A percentile compares a stretch with the other conserved stretches of the same genome.
Evolutionary conservation across 1,140 invertebrate genomes (phyloP).

Genomic region (Metopolophium dirhodum): DNA sequence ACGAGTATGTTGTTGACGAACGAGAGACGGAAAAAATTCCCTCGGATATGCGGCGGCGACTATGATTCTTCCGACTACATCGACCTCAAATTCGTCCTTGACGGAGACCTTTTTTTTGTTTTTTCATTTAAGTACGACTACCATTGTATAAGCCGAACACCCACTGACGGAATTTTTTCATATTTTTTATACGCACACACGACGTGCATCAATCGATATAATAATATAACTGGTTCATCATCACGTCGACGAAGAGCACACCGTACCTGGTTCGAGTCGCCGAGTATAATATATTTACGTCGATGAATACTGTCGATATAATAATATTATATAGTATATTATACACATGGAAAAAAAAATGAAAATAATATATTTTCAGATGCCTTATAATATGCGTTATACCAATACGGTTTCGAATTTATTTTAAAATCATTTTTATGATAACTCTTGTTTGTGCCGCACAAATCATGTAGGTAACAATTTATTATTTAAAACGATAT

Average conservation of each 20-base stretch:
- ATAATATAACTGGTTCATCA: slow-evolving; percentile 54
- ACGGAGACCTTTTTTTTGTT: slow-evolving; percentile 16
- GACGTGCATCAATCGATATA: slow-evolving; percentile 20
- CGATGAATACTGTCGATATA: neutral
- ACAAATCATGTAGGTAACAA: neutral
- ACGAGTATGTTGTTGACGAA: neutral
- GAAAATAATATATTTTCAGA: neutral
- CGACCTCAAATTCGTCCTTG: slow-evolving; percentile 56
- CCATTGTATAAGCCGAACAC: slow-evolving; percentile 40
- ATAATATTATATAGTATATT: neutral
- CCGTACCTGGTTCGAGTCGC: neutral
- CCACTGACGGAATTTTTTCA: slow-evolving; percentile 51
- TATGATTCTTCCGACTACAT: slow-evolving; percentile 46
- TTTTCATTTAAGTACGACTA: neutral
- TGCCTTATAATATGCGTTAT: neutral
- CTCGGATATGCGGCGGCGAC: neutral
- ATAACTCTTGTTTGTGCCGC: neutral
- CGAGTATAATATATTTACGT: neutral
- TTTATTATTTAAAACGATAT: neutral
- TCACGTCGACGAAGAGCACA: slow-evolving; percentile 5
- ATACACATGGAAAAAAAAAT: neutral
- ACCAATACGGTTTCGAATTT: neutral
- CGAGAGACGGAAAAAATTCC: slow-evolving; percentile 28
- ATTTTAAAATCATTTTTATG: neutral
- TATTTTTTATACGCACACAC: slow-evolving; percentile 8